phyloP scores from a whole-genome alignment of 2,888 invertebrate species.

The Calephelis perditalis region DNA sequence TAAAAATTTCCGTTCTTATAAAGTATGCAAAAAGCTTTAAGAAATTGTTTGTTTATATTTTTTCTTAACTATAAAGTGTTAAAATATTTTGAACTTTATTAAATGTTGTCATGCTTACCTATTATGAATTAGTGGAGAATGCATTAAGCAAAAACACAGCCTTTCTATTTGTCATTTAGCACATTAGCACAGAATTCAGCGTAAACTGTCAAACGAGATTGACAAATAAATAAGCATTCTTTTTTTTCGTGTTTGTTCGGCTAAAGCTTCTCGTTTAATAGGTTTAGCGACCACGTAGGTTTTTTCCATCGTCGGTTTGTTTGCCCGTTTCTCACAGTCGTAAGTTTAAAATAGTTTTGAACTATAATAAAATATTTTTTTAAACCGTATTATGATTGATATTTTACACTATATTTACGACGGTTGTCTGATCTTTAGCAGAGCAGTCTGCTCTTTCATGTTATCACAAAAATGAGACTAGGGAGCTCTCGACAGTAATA shows the following conservation, averaged over 20 bases:
- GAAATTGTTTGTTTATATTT: not conserved
- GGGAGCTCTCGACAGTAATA: no score
- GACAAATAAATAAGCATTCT: constrained; percentile 5
- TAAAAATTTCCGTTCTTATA: no score
- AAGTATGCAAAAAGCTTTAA: no score
- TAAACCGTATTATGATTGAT: no score
- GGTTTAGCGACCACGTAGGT: not conserved
- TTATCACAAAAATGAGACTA: no score
- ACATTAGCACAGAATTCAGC: constrained; percentile 12
- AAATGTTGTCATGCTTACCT: constrained; percentile 10
- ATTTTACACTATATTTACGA: no score
- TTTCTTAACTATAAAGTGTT: constrained; percentile 6
- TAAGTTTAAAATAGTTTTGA: no score
- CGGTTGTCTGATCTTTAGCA: no score
- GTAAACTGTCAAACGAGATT: constrained; percentile 4
- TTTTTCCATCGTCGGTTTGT: not conserved
- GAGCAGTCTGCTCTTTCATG: no score
- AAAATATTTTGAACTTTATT: constrained; percentile 12
- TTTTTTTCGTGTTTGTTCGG: not conserved
- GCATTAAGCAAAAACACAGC: not conserved
- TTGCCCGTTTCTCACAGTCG: no score
- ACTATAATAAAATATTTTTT: no score
- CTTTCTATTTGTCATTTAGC: constrained; percentile 11
- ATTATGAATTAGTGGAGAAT: constrained; percentile 8
- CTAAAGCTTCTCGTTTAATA: not conserved